A percentile compares a stretch with the other conserved stretches of the same genome.
These are phyloP conservation scores for Myodes glareolus DNA, from an alignment of 2,113 vertebrate species.

Conservation along the genomic window DNA sequence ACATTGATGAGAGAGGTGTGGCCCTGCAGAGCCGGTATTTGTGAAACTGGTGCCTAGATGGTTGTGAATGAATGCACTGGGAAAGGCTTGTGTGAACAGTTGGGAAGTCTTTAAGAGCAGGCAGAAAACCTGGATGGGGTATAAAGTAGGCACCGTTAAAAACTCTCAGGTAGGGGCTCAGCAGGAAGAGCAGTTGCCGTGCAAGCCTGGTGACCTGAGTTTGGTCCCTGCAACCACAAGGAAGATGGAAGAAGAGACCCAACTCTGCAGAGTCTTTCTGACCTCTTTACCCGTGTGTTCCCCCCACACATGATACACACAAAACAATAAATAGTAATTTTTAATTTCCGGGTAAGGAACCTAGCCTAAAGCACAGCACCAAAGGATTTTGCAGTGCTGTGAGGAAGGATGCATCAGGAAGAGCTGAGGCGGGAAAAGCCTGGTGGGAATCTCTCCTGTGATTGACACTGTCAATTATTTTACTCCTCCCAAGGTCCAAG, in stretches of 20 bases:
- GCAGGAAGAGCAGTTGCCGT: background rate
- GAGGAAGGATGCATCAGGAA: conserved; percentile 16
- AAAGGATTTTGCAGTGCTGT: background rate
- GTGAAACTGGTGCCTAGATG: background rate
- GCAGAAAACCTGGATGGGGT: background rate
- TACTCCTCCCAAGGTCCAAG: conserved; percentile 89
- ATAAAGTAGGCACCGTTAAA: conserved; percentile 15
- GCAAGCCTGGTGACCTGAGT: background rate
- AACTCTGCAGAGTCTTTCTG: background rate
- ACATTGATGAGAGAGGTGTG: background rate
- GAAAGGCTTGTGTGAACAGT: background rate
- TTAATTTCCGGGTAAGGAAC: background rate
- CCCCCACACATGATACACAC: background rate
- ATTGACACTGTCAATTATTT: background rate
- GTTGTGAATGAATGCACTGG: background rate
- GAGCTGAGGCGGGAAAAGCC: background rate
- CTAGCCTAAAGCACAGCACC: conserved; percentile 7
- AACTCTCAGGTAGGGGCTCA: background rate
- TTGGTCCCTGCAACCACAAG: background rate
- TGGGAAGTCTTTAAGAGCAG: conserved; percentile 27
- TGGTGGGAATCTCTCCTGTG: background rate
- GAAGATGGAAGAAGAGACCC: background rate
- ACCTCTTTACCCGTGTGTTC: background rate
- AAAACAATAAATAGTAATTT: too few species aligned
- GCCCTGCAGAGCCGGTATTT: background rate